Evolutionary conservation across 2,113 vertebrate genomes (phyloP).

Genomic region (Tenebrosternarchus preto): DNA sequence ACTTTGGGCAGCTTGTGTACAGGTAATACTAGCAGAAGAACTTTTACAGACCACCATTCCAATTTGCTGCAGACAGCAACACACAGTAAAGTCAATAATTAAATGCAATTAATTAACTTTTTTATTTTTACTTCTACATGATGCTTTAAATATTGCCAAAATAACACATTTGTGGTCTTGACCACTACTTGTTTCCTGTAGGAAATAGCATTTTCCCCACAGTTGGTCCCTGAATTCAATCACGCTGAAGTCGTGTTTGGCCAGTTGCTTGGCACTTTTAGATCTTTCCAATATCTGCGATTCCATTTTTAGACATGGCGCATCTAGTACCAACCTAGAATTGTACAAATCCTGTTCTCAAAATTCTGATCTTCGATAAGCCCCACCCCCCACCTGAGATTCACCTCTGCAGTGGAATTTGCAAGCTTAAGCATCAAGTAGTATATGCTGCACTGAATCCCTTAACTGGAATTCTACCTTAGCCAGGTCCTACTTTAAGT

Average conservation of each 20-base stretch:
- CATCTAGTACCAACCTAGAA: not conserved
- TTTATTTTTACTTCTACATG: too few relatives aligned
- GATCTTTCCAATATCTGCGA: not conserved
- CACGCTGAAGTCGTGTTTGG: too few relatives aligned
- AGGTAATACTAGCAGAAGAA: not conserved
- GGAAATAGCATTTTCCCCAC: not conserved
- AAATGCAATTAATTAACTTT: not conserved
- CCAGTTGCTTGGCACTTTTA: not conserved
- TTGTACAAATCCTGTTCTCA: not conserved
- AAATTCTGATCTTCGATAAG: not conserved
- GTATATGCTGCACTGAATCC: not conserved
- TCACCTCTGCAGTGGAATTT: not conserved
- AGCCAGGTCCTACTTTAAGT: not conserved
- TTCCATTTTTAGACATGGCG: too few relatives aligned
- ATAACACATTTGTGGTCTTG: too few relatives aligned
- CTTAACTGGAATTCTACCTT: not conserved
- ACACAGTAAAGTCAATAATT: too few relatives aligned
- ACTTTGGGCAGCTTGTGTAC: not conserved
- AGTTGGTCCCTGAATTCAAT: not conserved
- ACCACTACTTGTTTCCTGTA: not conserved
- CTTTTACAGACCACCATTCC: too few relatives aligned
- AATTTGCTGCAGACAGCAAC: not conserved
- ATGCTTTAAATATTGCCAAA: too few relatives aligned
- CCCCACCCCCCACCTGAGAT: not conserved
- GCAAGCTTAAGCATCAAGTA: not conserved